These are phyloP conservation scores for Thalpophila matura DNA, from an alignment of 2,888 invertebrate genomes.

Conservation along the genomic window DNA sequence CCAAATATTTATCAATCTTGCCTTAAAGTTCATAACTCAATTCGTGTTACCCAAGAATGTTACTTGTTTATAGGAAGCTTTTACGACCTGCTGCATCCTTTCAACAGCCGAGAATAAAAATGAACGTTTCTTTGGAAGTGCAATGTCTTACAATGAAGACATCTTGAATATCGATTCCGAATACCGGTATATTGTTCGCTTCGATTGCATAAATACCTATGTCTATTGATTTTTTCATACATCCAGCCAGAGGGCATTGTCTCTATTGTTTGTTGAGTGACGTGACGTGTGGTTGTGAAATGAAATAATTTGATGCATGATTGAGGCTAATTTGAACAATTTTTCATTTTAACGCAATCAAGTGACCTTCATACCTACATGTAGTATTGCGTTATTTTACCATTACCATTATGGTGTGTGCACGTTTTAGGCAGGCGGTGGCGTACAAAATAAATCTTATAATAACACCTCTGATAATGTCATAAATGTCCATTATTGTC, in stretches of 20 bases:
- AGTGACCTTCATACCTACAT: slow-evolving; percentile 64
- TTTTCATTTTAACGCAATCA: slow-evolving; percentile 72
- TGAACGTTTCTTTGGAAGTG: slow-evolving; percentile 53
- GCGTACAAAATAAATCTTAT: slow-evolving; percentile 28
- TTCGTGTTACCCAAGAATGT: slow-evolving; percentile 18
- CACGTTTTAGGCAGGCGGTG: slow-evolving; percentile 19
- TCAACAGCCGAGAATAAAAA: slow-evolving; percentile 55
- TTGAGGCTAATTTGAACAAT: slow-evolving; percentile 72
- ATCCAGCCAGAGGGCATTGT: slow-evolving; percentile 47
- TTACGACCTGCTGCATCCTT: slow-evolving; percentile 45
- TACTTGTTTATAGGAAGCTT: slow-evolving; percentile 52
- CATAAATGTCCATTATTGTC: no score
- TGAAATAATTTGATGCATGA: slow-evolving; percentile 65
- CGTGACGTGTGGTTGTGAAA: slow-evolving; percentile 67
- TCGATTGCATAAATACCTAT: slow-evolving; percentile 58
- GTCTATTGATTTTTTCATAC: slow-evolving; percentile 51
- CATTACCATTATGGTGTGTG: slow-evolving; percentile 23
- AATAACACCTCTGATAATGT: slow-evolving; percentile 30
- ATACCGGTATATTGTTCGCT: slow-evolving; percentile 58
- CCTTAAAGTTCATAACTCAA: slow-evolving; percentile 5
- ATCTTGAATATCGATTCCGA: slow-evolving; percentile 61
- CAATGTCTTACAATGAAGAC: slow-evolving; percentile 49
- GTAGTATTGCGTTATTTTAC: slow-evolving; percentile 48
- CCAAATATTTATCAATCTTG: slow-evolving; percentile 38
- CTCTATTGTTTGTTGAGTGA: slow-evolving; percentile 55